Conservation (phyloP, 2,888 invertebrate genomes). For the Agonum fuliginosum region DNA sequence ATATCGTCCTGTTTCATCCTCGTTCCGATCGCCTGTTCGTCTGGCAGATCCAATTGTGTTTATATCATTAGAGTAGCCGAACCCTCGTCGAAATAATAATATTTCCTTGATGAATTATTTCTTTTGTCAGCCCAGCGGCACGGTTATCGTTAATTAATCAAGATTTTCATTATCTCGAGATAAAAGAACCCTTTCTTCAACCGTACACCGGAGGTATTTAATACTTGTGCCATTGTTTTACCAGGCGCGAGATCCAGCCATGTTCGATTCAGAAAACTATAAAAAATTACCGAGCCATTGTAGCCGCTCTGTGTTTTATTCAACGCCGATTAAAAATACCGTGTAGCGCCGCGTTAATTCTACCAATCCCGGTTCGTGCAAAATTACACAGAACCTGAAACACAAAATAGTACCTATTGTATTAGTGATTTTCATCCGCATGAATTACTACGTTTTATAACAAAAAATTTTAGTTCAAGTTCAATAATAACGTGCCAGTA, state of each 20-base stretch:
- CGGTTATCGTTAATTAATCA: slow-evolving; percentile 61
- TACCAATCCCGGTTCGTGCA: not conserved
- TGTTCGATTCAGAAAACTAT: slow-evolving; percentile 58
- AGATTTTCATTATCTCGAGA: slow-evolving; percentile 61
- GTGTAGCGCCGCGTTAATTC: not conserved
- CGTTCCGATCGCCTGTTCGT: slow-evolving; percentile 59
- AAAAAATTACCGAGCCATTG: slow-evolving; percentile 55
- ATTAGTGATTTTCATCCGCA: no score
- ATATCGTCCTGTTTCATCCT: slow-evolving; percentile 56
- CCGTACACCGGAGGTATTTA: slow-evolving; percentile 55
- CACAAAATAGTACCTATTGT: no score
- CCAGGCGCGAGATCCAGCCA: not conserved
- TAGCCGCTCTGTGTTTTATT: slow-evolving; percentile 17
- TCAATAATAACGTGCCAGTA: no score
- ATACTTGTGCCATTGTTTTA: slow-evolving; percentile 55
- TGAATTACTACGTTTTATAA: no score
- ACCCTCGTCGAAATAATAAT: slow-evolving; percentile 54
- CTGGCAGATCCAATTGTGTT: slow-evolving; percentile 56
- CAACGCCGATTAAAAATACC: slow-evolving; percentile 51
- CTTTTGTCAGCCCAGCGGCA: slow-evolving; percentile 57
- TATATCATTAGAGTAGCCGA: slow-evolving; percentile 53
- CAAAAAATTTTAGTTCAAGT: no score
- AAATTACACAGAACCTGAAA: no score
- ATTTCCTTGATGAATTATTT: slow-evolving; percentile 61
- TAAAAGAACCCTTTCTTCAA: slow-evolving; percentile 59